Evolutionary conservation across 2,113 vertebrate genomes (phyloP).

Genomic region (Heterotis niloticus): DNA sequence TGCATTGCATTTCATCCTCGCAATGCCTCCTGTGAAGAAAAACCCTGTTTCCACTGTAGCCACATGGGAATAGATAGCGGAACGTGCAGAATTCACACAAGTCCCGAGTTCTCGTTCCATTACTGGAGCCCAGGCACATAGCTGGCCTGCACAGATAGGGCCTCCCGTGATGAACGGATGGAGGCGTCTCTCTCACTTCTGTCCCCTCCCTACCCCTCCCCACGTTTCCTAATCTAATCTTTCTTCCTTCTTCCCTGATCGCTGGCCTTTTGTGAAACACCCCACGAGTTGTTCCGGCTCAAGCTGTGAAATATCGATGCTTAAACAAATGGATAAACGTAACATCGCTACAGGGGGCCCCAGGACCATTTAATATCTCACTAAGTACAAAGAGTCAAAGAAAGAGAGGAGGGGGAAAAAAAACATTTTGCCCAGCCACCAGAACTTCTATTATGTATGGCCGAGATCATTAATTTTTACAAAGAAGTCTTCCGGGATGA

Average conservation of each 20-base stretch:
- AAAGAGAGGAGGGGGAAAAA: slow-evolving; percentile 38
- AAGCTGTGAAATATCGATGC: slow-evolving; percentile 51
- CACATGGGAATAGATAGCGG: neutral
- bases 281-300: slow-evolving; percentile 25
- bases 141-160: neutral
- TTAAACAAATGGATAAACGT: slow-evolving; percentile 52
- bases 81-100: neutral
- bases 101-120: slow-evolving; percentile 24
- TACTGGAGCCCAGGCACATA: slow-evolving; percentile 25
- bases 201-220: slow-evolving; percentile 1
- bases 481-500: slow-evolving; percentile 67
- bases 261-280: slow-evolving; percentile 49
- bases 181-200: slow-evolving; percentile 13
- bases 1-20: too few relatives aligned
- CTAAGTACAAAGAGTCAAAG: slow-evolving; percentile 55
- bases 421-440: slow-evolving; percentile 36
- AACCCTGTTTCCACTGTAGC: too few relatives aligned
- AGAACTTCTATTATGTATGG: slow-evolving; percentile 56
- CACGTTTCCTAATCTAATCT: slow-evolving; percentile 48
- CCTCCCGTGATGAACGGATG: neutral
- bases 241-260: slow-evolving; percentile 54
- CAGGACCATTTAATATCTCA: slow-evolving; percentile 57
- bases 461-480: slow-evolving; percentile 70
- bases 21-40: too few relatives aligned
- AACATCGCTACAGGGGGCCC: slow-evolving; percentile 47